Conservation (phyloP, 2,113 vertebrate genomes). For the Muntiacus reevesi region DNA sequence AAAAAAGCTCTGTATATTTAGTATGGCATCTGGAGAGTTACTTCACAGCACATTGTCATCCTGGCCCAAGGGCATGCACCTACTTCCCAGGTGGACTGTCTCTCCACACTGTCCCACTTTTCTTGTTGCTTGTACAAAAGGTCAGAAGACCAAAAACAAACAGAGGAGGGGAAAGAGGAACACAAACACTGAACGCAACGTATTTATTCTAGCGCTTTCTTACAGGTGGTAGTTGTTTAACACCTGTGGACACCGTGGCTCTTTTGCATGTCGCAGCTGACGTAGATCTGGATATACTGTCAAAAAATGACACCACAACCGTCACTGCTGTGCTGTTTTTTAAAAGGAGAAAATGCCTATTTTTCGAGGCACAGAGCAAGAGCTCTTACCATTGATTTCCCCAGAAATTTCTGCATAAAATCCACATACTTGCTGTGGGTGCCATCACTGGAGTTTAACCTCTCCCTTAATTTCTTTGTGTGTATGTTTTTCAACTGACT, state of each 20-base stretch:
- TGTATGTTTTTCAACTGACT: neutral
- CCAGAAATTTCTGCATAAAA: neutral
- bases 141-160: neutral
- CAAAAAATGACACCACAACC: neutral
- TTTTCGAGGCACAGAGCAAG: neutral
- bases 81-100: neutral
- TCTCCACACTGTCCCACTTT: neutral
- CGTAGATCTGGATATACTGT: neutral
- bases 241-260: neutral
- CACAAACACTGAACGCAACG: neutral
- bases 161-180: neutral
- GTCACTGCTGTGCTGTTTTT: neutral
- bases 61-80: neutral
- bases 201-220: neutral
- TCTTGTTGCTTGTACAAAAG: neutral
- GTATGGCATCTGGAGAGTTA: neutral
- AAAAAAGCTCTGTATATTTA: neutral
- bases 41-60: neutral
- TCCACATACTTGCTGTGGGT: neutral
- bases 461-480: neutral
- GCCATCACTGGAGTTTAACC: neutral
- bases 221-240: neutral
- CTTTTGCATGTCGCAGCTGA: neutral
- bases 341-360: neutral
- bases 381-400: neutral